Evolutionary conservation across 2,797 vertebrate genomes (phyloP).

Genomic region (Melanotaenia boesemani): DNA sequence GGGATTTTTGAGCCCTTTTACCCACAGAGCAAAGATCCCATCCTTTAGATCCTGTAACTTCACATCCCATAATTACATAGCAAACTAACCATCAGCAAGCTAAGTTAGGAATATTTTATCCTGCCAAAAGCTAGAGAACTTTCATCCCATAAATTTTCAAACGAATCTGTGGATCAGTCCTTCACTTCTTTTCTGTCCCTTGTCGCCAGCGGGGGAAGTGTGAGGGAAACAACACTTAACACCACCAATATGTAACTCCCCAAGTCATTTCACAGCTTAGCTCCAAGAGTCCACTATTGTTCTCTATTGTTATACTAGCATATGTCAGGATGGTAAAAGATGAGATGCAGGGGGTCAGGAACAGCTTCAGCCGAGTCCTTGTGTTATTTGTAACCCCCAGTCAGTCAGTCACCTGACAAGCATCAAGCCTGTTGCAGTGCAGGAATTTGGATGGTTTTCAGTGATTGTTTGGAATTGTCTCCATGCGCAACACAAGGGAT

Average conservation of each 20-base stretch:
- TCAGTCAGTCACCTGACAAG: constrained; percentile 41
- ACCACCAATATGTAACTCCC: constrained; percentile 74
- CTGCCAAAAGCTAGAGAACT: constrained; percentile 36
- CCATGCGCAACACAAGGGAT: constrained; percentile 41
- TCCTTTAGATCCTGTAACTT: constrained; percentile 44
- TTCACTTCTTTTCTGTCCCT: constrained; percentile 20
- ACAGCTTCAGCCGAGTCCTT: constrained; percentile 51
- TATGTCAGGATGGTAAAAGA: constrained; percentile 71
- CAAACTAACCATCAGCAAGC: constrained; percentile 51
- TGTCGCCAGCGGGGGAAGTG: constrained; percentile 51
- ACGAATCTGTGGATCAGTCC: constrained; percentile 24
- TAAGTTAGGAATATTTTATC: constrained; percentile 51
- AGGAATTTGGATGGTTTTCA: constrained; percentile 62
- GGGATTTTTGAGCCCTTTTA: constrained; percentile 17
- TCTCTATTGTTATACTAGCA: constrained; percentile 68
- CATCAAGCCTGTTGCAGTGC: constrained; percentile 43
- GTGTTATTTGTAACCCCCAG: constrained; percentile 64
- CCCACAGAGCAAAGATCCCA: constrained; percentile 43
- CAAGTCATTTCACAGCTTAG: constrained; percentile 70
- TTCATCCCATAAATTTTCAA: constrained; percentile 53
- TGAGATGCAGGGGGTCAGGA: constrained; percentile 2
- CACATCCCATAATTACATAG: constrained; percentile 54
- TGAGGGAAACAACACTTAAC: constrained; percentile 76
- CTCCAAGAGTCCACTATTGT: constrained; percentile 78
- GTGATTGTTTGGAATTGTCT: constrained; percentile 47